These are phyloP conservation scores for Caradrina clavipalpis DNA, from an alignment of 2,888 invertebrate genomes.

Conservation along the genomic window DNA sequence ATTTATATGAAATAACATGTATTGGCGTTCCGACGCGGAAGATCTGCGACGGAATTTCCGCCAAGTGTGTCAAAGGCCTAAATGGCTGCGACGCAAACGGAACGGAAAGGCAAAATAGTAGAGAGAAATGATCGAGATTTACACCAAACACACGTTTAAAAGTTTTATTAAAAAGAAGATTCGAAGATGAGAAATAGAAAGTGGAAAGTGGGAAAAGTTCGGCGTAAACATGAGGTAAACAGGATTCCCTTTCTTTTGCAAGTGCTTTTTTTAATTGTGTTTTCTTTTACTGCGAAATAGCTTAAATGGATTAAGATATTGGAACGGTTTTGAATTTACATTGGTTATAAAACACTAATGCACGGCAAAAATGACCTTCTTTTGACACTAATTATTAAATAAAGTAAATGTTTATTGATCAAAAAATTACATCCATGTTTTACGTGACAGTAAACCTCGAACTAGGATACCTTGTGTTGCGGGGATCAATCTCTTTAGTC, in stretches of 20 bases:
- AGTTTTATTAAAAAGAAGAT: conserved; percentile 46
- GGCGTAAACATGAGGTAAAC: conserved; percentile 31
- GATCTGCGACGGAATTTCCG: too few species aligned
- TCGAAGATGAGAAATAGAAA: conserved; percentile 28
- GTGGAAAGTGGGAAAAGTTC: conserved; percentile 27
- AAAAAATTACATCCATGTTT: too few species aligned
- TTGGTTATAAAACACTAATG: too few species aligned
- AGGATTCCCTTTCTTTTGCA: conserved; percentile 33
- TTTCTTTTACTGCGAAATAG: conserved; percentile 1
- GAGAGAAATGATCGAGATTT: conserved; percentile 61
- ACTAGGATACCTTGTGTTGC: too few species aligned
- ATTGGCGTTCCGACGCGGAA: too few species aligned
- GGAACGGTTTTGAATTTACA: background rate
- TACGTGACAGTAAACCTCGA: too few species aligned
- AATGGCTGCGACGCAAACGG: conserved; percentile 52
- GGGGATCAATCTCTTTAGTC: too few species aligned
- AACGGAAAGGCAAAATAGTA: conserved; percentile 56
- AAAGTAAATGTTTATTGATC: too few species aligned
- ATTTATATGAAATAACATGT: too few species aligned
- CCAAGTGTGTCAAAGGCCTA: too few species aligned
- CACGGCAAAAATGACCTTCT: too few species aligned
- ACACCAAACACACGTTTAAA: conserved; percentile 48
- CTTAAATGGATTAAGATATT: background rate
- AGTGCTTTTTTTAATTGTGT: conserved; percentile 21
- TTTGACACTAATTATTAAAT: too few species aligned